Base-by-base conservation (phyloP, 2,888 invertebrate species). In the Lydus trimaculatus region DNA sequence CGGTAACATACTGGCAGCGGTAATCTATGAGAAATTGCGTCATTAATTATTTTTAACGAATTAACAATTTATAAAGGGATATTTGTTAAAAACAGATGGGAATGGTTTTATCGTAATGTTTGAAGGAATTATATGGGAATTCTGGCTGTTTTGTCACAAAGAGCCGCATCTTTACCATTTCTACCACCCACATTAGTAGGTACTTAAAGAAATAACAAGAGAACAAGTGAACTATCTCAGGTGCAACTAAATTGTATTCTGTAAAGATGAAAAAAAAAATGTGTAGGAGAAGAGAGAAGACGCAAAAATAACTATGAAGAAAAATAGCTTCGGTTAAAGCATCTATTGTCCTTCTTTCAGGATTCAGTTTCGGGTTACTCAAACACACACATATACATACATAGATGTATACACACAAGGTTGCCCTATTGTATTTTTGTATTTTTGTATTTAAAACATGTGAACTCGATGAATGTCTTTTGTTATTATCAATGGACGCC, bases 221-320 rank as follows among this genome's bases (percentile, higher is more conserved):
- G 73, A 76, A 78, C 79, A 78, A 80, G 79, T 80, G 79, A 79
- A 78, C 77, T 76, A 74, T 75, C 76, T 79, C 79, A 79, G 80
- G 79, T 79, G 79, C 76, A 76, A 73, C 72, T 73, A 71, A 70
- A 73, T 75, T 36, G 66, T 74, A 72, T 75, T 77, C 73, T 75
- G 68, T 60, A 65, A 67, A 72, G 75, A 76, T 71, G 72, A 75
- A 70, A 73, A 63, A 2, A 36, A 15, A 2, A 36, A 23, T 33
- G 13, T 3, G 13, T 11, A 61, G 25, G 17, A n/a, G 13, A 15
- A 65, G 31, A 59, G 43, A 58, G n/a, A 58, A 15, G 58, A 23
- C 15, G 58, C 33, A 63, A 64, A 63, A 64, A 56, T 70, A 60
- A 48, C 70, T 66, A 65, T 71, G 66, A 72, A 74, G 72, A 72